phyloP scores from a whole-genome alignment of 2,797 vertebrate genomes.

The Chanos chanos region DNA sequence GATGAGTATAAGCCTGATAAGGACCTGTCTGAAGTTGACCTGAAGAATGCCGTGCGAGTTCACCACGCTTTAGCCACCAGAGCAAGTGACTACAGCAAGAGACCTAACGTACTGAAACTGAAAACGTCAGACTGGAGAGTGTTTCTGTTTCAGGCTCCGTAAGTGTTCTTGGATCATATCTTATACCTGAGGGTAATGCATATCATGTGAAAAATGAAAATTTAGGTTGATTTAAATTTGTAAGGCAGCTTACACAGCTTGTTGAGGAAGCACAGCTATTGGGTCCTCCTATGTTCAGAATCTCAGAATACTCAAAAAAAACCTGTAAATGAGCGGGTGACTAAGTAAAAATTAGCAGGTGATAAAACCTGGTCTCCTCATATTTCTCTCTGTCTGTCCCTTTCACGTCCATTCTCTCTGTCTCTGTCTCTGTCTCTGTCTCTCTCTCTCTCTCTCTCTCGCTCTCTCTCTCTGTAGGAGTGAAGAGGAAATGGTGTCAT shows the following conservation, averaged over 20 bases:
- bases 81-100: constrained; percentile 95
- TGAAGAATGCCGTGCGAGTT: constrained; percentile 92
- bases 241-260: too few species aligned
- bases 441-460: background rate
- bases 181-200: too few species aligned
- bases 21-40: constrained; percentile 90
- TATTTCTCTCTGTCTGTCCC: background rate
- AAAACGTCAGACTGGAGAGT: constrained; percentile 98
- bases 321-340: too few species aligned
- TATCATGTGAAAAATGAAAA: too few species aligned
- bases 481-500: constrained; percentile 96
- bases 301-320: too few species aligned
- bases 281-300: too few species aligned
- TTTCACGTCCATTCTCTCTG: background rate
- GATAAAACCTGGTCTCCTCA: too few species aligned
- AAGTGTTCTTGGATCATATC: too few species aligned
- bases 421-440: constrained; percentile 3
- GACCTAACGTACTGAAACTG: constrained; percentile 89
- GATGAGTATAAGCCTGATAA: constrained; percentile 95
- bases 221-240: too few species aligned
- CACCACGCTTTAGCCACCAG: constrained; percentile 91
- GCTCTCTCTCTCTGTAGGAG: constrained; percentile 67
- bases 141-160: constrained; percentile 94
- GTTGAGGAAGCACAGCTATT: too few species aligned
- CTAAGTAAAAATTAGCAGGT: too few species aligned